Percentiles rank a stretch among this genome's conserved stretches.
phyloP scores from a whole-genome alignment of 2,888 invertebrate genomes.

The Mactromeris polynyma region DNA sequence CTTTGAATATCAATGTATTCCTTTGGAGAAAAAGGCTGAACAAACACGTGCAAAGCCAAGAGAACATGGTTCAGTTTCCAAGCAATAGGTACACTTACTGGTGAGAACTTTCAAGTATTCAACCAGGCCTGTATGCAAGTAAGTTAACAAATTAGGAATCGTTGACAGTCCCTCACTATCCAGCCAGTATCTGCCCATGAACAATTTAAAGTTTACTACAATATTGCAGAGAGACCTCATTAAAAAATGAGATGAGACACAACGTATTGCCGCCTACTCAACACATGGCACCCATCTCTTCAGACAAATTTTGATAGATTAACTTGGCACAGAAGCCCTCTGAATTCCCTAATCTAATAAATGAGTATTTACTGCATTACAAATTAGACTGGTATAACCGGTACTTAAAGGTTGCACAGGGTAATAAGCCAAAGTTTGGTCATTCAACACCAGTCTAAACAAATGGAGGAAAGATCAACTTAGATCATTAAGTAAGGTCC shows the following conservation, averaged over 20 bases:
- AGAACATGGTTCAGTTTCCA: no score
- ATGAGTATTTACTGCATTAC: not conserved
- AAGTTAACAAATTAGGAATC: not conserved
- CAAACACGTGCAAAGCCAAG: no score
- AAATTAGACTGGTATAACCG: not conserved
- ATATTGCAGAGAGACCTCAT: not conserved
- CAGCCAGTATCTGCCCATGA: not conserved
- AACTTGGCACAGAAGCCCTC: conserved; percentile 30
- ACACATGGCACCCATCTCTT: conserved; percentile 37
- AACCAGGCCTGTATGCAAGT: not conserved
- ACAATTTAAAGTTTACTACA: not conserved
- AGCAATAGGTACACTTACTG: no score
- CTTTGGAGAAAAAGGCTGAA: no score
- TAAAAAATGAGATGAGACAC: not conserved
- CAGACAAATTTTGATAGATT: conserved; percentile 32
- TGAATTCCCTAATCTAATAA: conserved; percentile 32
- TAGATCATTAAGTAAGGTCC: not conserved
- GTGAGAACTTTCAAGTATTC: not conserved
- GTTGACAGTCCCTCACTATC: not conserved
- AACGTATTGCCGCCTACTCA: conserved; percentile 3
- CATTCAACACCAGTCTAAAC: conserved; percentile 7
- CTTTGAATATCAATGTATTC: no score
- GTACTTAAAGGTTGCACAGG: not conserved
- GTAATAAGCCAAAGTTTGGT: not conserved
- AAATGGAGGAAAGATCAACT: not conserved